Conservation (phyloP, 2,113 vertebrate genomes). For the Tyrannus savana region DNA sequence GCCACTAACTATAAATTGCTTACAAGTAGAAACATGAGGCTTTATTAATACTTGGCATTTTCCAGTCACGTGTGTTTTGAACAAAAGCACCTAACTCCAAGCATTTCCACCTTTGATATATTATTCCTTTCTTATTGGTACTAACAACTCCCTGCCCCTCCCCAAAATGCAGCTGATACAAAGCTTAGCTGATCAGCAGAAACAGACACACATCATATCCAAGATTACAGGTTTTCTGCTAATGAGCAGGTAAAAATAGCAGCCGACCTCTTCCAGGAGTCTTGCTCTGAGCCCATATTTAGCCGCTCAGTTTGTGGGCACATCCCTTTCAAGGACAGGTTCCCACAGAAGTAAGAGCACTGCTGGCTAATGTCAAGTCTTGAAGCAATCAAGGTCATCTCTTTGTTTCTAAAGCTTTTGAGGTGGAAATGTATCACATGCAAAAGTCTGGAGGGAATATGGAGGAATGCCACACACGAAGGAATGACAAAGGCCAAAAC, state of each 20-base stretch:
- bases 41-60: neutral
- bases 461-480: neutral
- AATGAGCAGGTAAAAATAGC: neutral
- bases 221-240: neutral
- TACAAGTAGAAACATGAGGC: neutral
- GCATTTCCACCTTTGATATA: neutral
- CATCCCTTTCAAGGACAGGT: slow-evolving; percentile 12
- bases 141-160: neutral
- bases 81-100: neutral
- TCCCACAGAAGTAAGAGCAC: neutral
- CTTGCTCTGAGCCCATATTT: neutral
- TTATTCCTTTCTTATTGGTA: neutral
- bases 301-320: slow-evolving; percentile 5
- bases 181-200: neutral
- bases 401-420: neutral
- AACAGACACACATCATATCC: neutral
- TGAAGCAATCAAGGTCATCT: slow-evolving; percentile 1
- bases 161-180: neutral
- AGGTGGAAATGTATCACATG: neutral
- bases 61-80: neutral
- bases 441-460: neutral
- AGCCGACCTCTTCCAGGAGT: neutral
- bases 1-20: slow-evolving; percentile 46
- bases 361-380: neutral
- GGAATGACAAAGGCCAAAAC: neutral